Percentiles rank a stretch among this genome's conserved stretches.
Evolutionary conservation across 2,113 vertebrate species (phyloP).

Genomic region (Piaya cayana): DNA sequence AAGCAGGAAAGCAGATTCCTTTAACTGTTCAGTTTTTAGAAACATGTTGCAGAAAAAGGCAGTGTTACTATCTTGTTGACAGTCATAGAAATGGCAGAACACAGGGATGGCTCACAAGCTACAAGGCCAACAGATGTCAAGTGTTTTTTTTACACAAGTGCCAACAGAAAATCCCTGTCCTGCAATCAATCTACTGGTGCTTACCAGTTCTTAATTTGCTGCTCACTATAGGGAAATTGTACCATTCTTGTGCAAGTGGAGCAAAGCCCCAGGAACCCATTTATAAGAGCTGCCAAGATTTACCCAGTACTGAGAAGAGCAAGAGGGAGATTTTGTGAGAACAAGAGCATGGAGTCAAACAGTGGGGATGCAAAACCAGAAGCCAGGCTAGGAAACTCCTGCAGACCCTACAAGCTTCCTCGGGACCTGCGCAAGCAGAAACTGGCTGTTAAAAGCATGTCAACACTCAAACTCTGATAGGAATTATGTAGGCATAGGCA

Average conservation of each 20-base stretch:
- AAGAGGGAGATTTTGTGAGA: not conserved
- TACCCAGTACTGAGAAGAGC: not conserved
- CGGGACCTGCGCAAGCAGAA: not conserved
- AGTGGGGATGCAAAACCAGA: not conserved
- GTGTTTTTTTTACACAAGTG: not conserved
- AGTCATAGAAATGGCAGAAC: not conserved
- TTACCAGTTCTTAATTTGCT: not conserved
- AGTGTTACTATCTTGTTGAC: not conserved
- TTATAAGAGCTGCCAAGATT: not conserved
- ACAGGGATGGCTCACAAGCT: not conserved
- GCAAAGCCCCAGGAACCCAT: not conserved
- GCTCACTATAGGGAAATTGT: not conserved
- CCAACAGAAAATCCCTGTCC: not conserved
- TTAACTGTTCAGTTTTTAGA: not conserved
- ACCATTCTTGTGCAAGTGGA: not conserved
- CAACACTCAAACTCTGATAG: not conserved
- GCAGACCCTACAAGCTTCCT: not conserved
- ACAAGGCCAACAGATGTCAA: fast-evolving
- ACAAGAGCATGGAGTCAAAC: not conserved
- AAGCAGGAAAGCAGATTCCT: not conserved
- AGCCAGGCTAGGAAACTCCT: not conserved
- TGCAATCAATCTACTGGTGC: not conserved
- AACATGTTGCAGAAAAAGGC: not conserved
- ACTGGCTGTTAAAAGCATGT: not conserved
- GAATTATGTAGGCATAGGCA: not conserved